Evolutionary conservation across 2,113 vertebrate genomes (phyloP).

Genomic region (Microtus oregoni): DNA sequence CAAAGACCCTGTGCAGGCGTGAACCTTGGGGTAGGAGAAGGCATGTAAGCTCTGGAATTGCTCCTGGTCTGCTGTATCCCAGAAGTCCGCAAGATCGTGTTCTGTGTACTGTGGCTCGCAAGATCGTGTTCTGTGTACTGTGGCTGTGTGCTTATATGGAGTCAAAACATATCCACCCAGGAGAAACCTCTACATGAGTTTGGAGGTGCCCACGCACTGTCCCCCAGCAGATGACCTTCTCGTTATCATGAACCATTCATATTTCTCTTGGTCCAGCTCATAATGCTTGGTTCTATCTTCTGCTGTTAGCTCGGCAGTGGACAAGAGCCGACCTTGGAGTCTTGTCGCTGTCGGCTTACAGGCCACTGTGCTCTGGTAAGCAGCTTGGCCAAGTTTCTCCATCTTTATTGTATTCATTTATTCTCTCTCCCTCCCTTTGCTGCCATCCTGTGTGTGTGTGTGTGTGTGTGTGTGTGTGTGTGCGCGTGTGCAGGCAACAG

Average conservation of each 20-base stretch:
- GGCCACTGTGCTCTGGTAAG: not conserved
- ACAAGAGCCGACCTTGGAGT: not conserved
- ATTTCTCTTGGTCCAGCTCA: conserved; percentile 89
- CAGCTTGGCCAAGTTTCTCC: not conserved
- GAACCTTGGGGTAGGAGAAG: not conserved
- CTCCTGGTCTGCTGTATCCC: not conserved
- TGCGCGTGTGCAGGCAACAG: no score
- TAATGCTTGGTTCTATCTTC: conserved; percentile 73
- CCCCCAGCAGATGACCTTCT: conserved; percentile 98
- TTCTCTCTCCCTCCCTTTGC: not conserved
- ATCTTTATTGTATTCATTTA: not conserved
- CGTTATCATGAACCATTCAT: conserved; percentile 89
- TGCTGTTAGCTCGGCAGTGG: conserved; percentile 83
- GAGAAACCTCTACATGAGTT: conserved; percentile 96
- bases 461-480: no score
- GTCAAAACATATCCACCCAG: conserved; percentile 89
- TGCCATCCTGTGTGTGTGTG: not conserved
- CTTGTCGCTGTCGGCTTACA: no score
- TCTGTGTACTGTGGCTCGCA: no score
- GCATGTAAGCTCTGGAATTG: not conserved
- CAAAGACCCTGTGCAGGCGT: conserved; percentile 89
- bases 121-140: no score
- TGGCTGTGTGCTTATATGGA: not conserved
- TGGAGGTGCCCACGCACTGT: conserved; percentile 97
- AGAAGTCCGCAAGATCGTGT: not conserved